Base-by-base conservation (phyloP, 2,888 invertebrate genomes). In the Parnassius mnemosyne region DNA sequence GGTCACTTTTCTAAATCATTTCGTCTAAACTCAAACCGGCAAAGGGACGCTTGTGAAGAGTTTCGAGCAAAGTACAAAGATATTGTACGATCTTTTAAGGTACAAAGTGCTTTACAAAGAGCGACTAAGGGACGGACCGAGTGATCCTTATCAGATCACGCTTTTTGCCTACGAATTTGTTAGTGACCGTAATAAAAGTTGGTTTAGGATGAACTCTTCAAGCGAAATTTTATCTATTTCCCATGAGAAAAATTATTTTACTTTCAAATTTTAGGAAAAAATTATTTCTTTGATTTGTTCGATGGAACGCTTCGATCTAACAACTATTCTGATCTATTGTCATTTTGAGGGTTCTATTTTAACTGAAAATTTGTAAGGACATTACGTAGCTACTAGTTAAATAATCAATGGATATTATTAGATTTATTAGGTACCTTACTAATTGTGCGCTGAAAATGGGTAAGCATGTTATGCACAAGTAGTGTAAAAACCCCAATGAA, bases 1-100 rank as follows among this genome's bases (percentile, higher is more conserved):
- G n/a, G 16, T 34, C 56, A 61, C 61, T 57, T 61, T 61, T 61
- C 61, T 56, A 61, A 57, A 61, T 56, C 61, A 61, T 61, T 61
- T 46, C 61, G 51, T 56, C 41, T 41, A 46, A 52, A 51, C 56
- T 56, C 16, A 52, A 56, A 56, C 61, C 61, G 56, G 46, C 52
- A 52, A 57, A 53, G 41, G 57, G 43, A 54, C 62, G 44, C 34
- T 62, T 53, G 57, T 57, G 43, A 57, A 62, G 62, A 53, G 46
- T 57, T 49, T 57, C 53, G 57, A 50, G 53, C 57, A 57, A 53
- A 57, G 53, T 55, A 63, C 59, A 56, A 63, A 63, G 59, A 59
- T 63, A 58, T 63, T 63, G 59, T 63, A 63, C 59, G 58, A 59
- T 12, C 58, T 55, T 52, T 63, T 59, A 55, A 58, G 51, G 51